Base-by-base conservation (phyloP, 2,113 vertebrate genomes). In the Dolichotis patagonum region DNA sequence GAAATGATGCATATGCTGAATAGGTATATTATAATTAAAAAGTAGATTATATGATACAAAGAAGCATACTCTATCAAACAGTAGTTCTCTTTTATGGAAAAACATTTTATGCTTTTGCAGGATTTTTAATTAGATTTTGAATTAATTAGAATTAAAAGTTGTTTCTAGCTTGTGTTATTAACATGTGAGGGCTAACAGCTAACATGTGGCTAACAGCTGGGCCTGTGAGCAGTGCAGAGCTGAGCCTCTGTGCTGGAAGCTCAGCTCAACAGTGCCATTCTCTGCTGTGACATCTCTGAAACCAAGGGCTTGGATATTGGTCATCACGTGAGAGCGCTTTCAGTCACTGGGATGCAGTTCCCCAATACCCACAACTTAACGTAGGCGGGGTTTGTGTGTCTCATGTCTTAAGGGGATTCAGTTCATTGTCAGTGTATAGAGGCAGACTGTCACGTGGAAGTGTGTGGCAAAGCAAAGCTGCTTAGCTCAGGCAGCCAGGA, bases 51-150 rank as follows among this genome's bases (percentile, higher is more conserved):
- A 11, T 24, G 43, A 86, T 86, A 11, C 7, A 69, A 43, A 71
- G 54, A 78, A 80, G 60, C 54, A 14, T n/a, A 60, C 7, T 78
- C 26, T 54, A 35, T 6, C n/a, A 86, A 56, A 69, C 26, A 93
- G 46, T 80, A 35, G 7, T 65, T 67, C 56, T 26, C 2, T 54
- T 73, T 71, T 35, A 60, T 85, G 7, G 35, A 62, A 56, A 94
- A 46, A 12, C 52, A 73, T 35, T 46, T 86, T 91, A 92, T 7
- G 52, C 28, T 75, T 6, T 90, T 90, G 17, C 1, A 2, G 17
- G 49, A 19, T 85, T 87, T 94, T 75, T 38, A 91, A 63, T 63
- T 88, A 43, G 84, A 90, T 71, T 86, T 94, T 24, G 82, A 86
- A 65, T 87, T 32, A 90, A 90, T 78, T 75, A 85, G 60, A 93